Base-by-base conservation (phyloP, 2,888 invertebrate genomes). In the Nymphalis polychloros region DNA sequence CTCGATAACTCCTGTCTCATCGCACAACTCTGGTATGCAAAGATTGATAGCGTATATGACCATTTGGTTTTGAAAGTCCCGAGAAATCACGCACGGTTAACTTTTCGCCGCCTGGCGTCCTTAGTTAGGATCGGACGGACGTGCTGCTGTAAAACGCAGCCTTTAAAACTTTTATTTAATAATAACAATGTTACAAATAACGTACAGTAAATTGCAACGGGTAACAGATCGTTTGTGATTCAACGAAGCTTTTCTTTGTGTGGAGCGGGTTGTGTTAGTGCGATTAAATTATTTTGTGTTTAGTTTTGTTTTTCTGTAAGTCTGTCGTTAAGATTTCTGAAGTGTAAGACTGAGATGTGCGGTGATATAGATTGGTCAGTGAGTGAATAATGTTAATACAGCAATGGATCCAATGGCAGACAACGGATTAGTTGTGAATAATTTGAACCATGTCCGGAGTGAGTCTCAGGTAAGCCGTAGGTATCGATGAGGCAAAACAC, bases 1-100 rank as follows among this genome's bases (percentile, higher is more conserved):
- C 81, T 80, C 82, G 76, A 79, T 80, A 83, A 76, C 79, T 79
- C 84, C 88, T 81, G 86, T 92, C 84, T 91, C 92, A 89, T 83
- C 86, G 78, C 82, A 87, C 89, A 84, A 89, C 89, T 87, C 90
- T 92, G 92, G 92, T 92, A 92, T 92, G 92, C 92, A 92, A 92
- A 92, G 92, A 92, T 91, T 92, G 92, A 92, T 92, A 92, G 92
- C 88, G 87, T 92, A 89, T 92, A 91, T 86, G 92, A 90, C 92
- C 91, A 92, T 92, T 92, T 87, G 92, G 87, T 90, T 91, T 89
- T 90, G 89, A 90, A 88, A 88, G 87, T 88, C 87, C 85, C 84
- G 83, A 89, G 92, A 92, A 92, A 92, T 92, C 92, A 92, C 92
- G 92, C 90, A 86, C 92, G 88, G 88, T 87, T 89, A 87, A 90